phyloP scores from a whole-genome alignment of 2,888 invertebrate species.

The Sphecodes monilicornis region DNA sequence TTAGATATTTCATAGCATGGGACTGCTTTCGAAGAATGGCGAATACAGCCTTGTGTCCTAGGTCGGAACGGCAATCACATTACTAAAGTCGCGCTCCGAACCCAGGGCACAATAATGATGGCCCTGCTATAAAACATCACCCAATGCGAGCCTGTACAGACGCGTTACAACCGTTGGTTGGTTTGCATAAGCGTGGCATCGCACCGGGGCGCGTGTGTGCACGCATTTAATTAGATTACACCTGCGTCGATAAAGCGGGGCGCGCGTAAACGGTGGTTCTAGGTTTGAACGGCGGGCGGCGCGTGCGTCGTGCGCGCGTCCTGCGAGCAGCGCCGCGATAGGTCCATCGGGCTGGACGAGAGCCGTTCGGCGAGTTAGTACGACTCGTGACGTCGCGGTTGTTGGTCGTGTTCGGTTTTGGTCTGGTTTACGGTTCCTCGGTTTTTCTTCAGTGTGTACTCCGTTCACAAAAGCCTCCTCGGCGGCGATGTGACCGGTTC shows the following conservation, averaged over 20 bases:
- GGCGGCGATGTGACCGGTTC: slow-evolving; percentile 66
- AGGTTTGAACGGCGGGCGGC: neutral
- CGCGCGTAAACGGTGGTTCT: neutral
- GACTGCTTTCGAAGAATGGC: no score
- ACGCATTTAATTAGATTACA: slow-evolving; percentile 13
- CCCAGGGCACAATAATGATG: no score
- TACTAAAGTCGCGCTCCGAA: no score
- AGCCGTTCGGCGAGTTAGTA: slow-evolving; percentile 63
- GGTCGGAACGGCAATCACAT: no score
- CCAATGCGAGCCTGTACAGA: no score
- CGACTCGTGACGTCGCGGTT: slow-evolving; percentile 72
- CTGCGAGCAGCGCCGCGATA: slow-evolving; percentile 52
- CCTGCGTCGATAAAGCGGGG: slow-evolving; percentile 61
- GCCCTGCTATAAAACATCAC: no score
- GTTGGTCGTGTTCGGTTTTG: slow-evolving; percentile 42
- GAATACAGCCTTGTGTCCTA: no score
- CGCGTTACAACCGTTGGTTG: neutral
- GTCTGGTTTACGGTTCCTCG: neutral
- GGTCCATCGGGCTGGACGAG: slow-evolving; percentile 56
- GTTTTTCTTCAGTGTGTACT: slow-evolving; percentile 21
- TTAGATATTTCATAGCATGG: no score
- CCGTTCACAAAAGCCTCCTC: slow-evolving; percentile 16
- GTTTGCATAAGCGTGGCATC: neutral
- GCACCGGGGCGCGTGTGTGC: no score
- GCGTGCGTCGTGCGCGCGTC: neutral